Evolutionary conservation across 2,797 vertebrate species (phyloP), one percentile per base, ranked within the genome.

Genomic region (Spheniscus humboldti): DNA sequence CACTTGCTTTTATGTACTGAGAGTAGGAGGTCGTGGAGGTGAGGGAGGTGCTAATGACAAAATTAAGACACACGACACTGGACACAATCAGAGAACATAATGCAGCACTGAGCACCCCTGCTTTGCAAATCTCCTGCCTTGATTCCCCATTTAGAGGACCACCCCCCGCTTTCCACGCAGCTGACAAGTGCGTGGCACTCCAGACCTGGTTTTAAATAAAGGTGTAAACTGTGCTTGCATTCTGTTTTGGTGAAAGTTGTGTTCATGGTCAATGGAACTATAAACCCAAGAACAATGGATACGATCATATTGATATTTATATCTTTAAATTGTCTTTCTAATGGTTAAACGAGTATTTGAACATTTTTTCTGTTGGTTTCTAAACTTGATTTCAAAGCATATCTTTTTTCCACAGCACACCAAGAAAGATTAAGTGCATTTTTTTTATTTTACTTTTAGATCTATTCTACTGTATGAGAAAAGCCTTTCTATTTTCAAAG

Each of bases 391-490:
- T 62, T 78, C 43, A 57, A 60, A 82, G 55, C 13, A 11, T 47
- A 31, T 13, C 6, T 73, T 67, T 87, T 74, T 35, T 50, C 39
- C 18, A 30, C 23, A 72, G 41, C 43, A 50, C 27, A 83, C 68
- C 56, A 57, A 76, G 79, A 94, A 96, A 89, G 28, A 8, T 50
- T 82, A 81, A 57, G 45, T 53, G 48, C 2, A 41, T 89, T 92
- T 92, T 92, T 92, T 91, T 41, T 8, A 31, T 62, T 89, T 72
- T 86, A 78, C 47, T 67, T 95, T 92, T 92, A 94, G 68, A 89
- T 90, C 74, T 81, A 48, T 73, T 77, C 48, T 78, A 64, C 43
- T 48, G 59, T 60, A 69, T 59, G 20, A 86, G 45, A 69, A 77
- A 69, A 74, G 18, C 3, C 4, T 33, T 76, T 88, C 62, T 95